Conservation (phyloP, 1,140 invertebrate genomes). For the Leptopilina clavipes region DNA sequence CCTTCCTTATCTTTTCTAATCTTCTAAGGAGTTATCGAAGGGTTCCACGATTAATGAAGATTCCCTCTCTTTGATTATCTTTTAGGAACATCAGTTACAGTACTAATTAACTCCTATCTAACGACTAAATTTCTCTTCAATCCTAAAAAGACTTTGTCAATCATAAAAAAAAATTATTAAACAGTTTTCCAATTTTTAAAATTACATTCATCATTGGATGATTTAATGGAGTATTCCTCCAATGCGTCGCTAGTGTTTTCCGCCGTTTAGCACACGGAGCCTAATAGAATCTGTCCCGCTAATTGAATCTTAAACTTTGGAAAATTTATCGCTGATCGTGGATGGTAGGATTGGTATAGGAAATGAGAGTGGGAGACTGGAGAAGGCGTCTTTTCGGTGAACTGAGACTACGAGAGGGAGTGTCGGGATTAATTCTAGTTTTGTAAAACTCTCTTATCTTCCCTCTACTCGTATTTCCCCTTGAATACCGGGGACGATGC, state of each 20-base stretch:
- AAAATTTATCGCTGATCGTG: constrained; percentile 22
- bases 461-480: neutral
- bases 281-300: constrained; percentile 3
- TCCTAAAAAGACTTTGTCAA: no score
- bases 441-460: constrained; percentile 13
- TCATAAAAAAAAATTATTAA: no score
- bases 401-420: neutral
- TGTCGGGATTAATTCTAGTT: constrained; percentile 28
- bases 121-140: no score
- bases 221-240: neutral
- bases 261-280: neutral
- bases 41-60: no score
- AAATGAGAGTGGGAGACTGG: no score
- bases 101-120: no score
- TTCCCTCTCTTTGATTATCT: no score
- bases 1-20: no score
- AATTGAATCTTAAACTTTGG: constrained; percentile 27
- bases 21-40: no score
- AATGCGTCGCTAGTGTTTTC: neutral
- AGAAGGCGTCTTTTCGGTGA: neutral
- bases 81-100: no score
- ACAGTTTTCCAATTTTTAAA: neutral
- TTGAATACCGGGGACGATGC: neutral
- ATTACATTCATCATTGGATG: no score
- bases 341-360: no score